These are phyloP conservation scores for Chiloscyllium plagiosum DNA, from an alignment of 2,113 vertebrate species.

Conservation along the genomic window DNA sequence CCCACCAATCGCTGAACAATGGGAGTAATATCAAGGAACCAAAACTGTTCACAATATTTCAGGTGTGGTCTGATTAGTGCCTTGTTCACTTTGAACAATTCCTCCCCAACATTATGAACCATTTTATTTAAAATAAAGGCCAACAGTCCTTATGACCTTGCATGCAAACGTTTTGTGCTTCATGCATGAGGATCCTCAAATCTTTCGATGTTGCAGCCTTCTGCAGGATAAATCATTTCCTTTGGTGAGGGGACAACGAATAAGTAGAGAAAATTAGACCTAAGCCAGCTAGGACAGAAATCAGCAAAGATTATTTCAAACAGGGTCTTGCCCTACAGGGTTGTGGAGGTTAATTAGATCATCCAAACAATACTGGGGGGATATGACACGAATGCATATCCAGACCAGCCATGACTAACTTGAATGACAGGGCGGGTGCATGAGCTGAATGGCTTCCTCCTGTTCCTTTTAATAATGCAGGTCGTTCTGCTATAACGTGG, in stretches of 20 bases:
- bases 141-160: no score
- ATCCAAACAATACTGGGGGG: background rate
- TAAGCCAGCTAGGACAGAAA: background rate
- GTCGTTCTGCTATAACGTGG: no score
- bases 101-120: no score
- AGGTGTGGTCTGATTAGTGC: no score
- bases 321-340: background rate
- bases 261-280: background rate
- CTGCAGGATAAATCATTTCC: background rate
- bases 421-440: background rate
- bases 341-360: background rate
- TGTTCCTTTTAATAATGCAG: background rate
- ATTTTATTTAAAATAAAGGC: no score
- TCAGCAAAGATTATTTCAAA: background rate
- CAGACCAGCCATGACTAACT: background rate
- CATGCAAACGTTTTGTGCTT: no score
- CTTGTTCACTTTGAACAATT: no score
- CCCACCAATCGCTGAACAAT: no score
- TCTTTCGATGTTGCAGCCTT: no score
- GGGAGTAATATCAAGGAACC: no score
- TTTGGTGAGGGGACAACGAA: background rate
- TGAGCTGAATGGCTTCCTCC: background rate
- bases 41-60: no score
- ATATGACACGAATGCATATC: background rate
- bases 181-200: no score